Percentiles rank a stretch among this genome's conserved stretches.
Evolutionary conservation across 2,888 invertebrate species (phyloP).

Genomic region (Camponotus fellah): DNA sequence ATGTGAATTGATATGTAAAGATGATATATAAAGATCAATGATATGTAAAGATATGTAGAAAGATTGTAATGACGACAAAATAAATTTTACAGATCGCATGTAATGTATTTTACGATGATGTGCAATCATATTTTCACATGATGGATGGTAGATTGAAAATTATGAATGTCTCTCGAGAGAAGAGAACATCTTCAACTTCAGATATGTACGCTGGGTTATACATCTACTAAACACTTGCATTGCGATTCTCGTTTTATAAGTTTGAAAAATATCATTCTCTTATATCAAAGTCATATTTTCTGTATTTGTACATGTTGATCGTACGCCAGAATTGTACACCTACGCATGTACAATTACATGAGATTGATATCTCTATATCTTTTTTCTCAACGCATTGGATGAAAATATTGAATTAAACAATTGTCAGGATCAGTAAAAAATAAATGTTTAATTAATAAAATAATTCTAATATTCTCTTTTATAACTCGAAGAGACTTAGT

Average conservation of each 20-base stretch:
- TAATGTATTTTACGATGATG: not conserved
- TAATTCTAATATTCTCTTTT: not conserved
- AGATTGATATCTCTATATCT: constrained; percentile 22
- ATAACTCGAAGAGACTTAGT: not conserved
- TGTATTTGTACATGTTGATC: constrained; percentile 39
- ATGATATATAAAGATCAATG: too few relatives aligned
- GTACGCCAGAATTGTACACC: constrained; percentile 37
- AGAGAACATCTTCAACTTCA: constrained; percentile 2
- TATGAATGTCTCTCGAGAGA: constrained; percentile 2
- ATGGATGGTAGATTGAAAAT: constrained; percentile 21
- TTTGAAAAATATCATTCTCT: constrained; percentile 31
- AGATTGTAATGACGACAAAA: constrained; percentile 1
- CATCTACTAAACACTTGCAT: constrained; percentile 12
- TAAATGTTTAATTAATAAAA: constrained; percentile 4
- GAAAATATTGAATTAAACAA: not conserved
- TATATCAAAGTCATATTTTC: constrained; percentile 30
- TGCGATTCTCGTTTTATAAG: constrained; percentile 36
- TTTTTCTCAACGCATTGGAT: not conserved
- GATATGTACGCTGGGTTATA: not conserved
- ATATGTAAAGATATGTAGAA: not conserved
- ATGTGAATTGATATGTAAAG: constrained; percentile 3
- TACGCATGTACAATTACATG: not conserved
- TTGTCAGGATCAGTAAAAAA: not conserved
- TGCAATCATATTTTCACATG: not conserved
- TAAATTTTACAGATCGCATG: constrained; percentile 10